phyloP scores from a whole-genome alignment of 2,888 invertebrate genomes.

The Halictus quadricinctus region DNA sequence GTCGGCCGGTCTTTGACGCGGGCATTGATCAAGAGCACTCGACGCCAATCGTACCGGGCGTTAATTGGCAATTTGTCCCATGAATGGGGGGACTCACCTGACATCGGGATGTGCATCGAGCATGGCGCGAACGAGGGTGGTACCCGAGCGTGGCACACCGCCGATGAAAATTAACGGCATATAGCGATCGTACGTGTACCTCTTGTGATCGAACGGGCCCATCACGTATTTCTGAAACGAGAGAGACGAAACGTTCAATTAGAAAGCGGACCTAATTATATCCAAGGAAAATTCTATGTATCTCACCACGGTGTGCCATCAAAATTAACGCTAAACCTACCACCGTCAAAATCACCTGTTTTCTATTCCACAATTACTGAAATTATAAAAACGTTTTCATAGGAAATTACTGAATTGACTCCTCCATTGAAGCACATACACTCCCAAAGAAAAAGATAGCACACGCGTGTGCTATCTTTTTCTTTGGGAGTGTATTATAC shows the following conservation, averaged over 20 bases:
- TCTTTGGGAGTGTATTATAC: too few relatives aligned
- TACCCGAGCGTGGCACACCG: conserved; percentile 98
- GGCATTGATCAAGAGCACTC: conserved; percentile 15
- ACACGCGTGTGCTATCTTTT: too few relatives aligned
- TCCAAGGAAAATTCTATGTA: too few relatives aligned
- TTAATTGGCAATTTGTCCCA: conserved; percentile 54
- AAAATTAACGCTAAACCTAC: too few relatives aligned
- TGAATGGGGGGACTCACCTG: conserved; percentile 84
- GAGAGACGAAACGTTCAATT: neutral
- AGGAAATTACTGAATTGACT: too few relatives aligned
- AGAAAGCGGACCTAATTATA: neutral
- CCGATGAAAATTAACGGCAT: conserved; percentile 98
- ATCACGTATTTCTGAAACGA: conserved; percentile 85
- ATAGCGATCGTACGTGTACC: conserved; percentile 91
- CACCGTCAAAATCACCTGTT: too few relatives aligned
- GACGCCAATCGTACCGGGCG: conserved; percentile 36
- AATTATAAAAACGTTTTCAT: too few relatives aligned
- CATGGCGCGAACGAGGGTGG: conserved; percentile 98
- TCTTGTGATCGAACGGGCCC: conserved; percentile 85
- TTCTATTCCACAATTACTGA: too few relatives aligned
- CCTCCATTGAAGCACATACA: too few relatives aligned
- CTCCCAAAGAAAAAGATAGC: too few relatives aligned
- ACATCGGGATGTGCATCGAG: conserved; percentile 98
- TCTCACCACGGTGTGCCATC: too few relatives aligned
- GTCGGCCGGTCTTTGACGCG: conserved; percentile 7